phyloP scores from a whole-genome alignment of 2,113 vertebrate species.

The Phaetusa simplex region DNA sequence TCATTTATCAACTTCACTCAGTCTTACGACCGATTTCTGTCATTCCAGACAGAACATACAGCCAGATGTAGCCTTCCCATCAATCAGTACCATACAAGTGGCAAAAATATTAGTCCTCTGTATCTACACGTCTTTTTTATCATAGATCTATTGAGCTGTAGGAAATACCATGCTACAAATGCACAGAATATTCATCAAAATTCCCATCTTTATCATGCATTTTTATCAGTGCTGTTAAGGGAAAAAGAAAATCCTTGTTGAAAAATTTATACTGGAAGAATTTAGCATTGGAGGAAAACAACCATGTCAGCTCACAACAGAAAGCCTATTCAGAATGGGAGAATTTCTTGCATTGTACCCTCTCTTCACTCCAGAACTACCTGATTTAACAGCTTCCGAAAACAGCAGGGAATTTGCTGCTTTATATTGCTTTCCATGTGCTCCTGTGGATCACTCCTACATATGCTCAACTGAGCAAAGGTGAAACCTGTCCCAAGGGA shows the following conservation, averaged over 20 bases:
- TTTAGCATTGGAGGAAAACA: neutral
- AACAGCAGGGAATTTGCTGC: slow-evolving; percentile 36
- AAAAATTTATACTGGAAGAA: slow-evolving; percentile 1
- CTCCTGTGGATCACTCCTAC: slow-evolving; percentile 12
- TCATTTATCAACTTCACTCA: neutral
- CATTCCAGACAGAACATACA: neutral
- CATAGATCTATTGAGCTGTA: neutral
- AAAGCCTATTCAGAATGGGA: neutral
- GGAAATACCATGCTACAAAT: neutral
- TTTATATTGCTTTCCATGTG: slow-evolving; percentile 41
- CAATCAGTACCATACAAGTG: neutral
- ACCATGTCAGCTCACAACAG: neutral
- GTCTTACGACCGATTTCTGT: neutral
- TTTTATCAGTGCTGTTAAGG: neutral
- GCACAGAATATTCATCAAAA: neutral
- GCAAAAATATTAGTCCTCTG: neutral
- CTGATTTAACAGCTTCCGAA: slow-evolving; percentile 34
- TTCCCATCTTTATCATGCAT: neutral
- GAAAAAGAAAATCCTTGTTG: neutral
- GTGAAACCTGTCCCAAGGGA: slow-evolving; percentile 60
- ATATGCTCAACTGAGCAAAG: slow-evolving; percentile 33
- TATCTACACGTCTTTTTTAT: neutral
- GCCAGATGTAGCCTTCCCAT: neutral
- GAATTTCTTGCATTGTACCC: neutral
- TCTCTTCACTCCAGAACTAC: neutral